A percentile compares a stretch with the other conserved stretches of the same genome.
Conservation (phyloP, 2,888 invertebrate genomes). For the Ennomos fuscantarius region DNA sequence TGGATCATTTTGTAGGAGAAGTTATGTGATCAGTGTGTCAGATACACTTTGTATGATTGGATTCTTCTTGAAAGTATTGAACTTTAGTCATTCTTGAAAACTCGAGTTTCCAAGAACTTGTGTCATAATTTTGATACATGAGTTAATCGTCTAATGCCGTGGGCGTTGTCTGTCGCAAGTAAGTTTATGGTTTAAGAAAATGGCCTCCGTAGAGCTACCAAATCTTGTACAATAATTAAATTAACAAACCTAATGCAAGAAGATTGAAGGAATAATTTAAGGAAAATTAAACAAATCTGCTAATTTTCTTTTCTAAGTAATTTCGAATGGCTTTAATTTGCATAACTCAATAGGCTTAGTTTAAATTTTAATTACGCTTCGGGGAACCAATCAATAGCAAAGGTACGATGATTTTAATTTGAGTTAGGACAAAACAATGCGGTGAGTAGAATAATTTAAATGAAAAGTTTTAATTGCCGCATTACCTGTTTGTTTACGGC, state of each 20-base stretch:
- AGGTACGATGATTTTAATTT: conserved; percentile 1
- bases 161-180: no score
- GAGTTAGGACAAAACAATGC: conserved; percentile 22
- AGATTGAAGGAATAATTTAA: no score
- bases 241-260: no score
- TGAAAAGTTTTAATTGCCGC: conserved; percentile 39
- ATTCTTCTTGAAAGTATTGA: not conserved
- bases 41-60: not conserved
- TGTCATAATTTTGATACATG: conserved; percentile 4
- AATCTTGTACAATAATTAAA: no score
- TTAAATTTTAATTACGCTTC: not conserved
- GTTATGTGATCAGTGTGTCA: not conserved
- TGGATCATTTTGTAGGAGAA: no score
- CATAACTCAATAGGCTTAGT: not conserved
- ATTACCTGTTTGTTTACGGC: conserved; percentile 32
- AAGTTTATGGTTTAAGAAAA: no score
- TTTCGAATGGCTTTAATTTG: no score
- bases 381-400: not conserved
- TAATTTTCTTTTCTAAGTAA: no score
- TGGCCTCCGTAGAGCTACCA: no score
- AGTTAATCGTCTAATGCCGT: no score
- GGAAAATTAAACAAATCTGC: no score
- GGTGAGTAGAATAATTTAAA: conserved; percentile 30
- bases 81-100: no score
- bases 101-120: not conserved